Evolutionary conservation across 2,797 vertebrate species (phyloP).

Genomic region (Ptychadena robeensis): DNA sequence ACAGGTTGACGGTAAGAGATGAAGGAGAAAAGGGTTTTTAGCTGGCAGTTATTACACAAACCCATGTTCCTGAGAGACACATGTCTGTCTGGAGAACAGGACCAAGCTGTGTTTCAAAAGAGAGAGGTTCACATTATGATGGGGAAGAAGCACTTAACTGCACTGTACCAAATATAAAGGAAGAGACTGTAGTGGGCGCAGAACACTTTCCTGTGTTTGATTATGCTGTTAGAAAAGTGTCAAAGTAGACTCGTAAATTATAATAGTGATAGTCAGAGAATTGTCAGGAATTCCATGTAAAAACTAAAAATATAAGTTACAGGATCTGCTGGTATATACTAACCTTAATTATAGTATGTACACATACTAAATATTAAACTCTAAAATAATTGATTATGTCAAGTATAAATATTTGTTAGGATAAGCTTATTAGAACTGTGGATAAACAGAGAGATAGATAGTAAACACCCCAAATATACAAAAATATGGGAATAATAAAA

Average conservation of each 20-base stretch:
- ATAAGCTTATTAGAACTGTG: neutral
- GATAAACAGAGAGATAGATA: too few relatives aligned
- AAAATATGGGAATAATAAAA: too few relatives aligned
- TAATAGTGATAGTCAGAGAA: neutral
- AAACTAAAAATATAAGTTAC: too few relatives aligned
- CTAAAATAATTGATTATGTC: neutral
- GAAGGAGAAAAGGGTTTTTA: slow-evolving; percentile 5
- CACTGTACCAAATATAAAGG: neutral
- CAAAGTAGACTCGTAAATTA: neutral
- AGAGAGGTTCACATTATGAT: neutral
- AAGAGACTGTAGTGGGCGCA: neutral
- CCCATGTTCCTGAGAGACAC: neutral
- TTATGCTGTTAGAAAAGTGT: neutral
- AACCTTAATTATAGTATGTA: too few relatives aligned
- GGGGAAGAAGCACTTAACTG: neutral
- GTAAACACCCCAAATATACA: too few relatives aligned
- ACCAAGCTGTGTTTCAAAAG: neutral
- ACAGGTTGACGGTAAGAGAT: neutral
- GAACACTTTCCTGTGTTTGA: neutral
- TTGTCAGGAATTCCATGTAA: neutral
- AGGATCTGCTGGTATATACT: neutral
- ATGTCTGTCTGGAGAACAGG: neutral
- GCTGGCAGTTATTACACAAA: slow-evolving; percentile 10
- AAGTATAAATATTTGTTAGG: neutral
- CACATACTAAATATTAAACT: neutral